Evolutionary conservation across 2,113 vertebrate genomes (phyloP), one percentile per base, ranked within the genome.

Genomic region (Piaya cayana): DNA sequence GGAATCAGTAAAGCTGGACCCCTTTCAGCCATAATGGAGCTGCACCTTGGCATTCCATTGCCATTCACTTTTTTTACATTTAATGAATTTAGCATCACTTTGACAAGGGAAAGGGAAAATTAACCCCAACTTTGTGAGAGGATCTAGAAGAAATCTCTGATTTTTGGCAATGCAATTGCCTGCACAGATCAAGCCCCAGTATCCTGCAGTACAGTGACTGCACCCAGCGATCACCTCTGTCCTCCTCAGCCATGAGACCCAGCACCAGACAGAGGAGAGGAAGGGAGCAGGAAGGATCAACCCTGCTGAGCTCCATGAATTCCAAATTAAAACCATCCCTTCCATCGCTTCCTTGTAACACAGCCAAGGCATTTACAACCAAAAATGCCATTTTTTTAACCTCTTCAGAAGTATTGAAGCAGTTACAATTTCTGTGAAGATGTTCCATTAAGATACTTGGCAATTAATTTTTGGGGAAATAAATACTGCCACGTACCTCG

Each of bases 261-360:
- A 43, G 30, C 71, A 74, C 23, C 21, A 86, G 39, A 36, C 52
- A 63, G 14, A 74, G 29, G 11, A 59, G 14, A 5, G 5, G 39
- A 83, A 75, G n/a, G 76, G 47, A 82, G 63, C 14, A 42, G 50
- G 50, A 84, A 70, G 32, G 17, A 78, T 91, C 53, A 92, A 75
- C 36, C 25, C 59, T 32, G 23, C 18, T 78, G 56, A 89, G 53
- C 25, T 76, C 65, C 83, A 70, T 7, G 9, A 81, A 64, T 91
- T 83, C 32, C 80, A 92, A 59, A 92, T 71, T 63, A 90, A 95
- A 94, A 23, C 39, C 77, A 75, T 64, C 47, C 69, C 29, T 90
- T 88, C 64, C 72, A 68, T 63, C 50, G 47, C 63, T 77, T 30
- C 50, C 63, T 69, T 90, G 74, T 63, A 67, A 70, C 49, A 90